phyloP scores from a whole-genome alignment of 2,888 invertebrate species.

The Rhamnusium bicolor region DNA sequence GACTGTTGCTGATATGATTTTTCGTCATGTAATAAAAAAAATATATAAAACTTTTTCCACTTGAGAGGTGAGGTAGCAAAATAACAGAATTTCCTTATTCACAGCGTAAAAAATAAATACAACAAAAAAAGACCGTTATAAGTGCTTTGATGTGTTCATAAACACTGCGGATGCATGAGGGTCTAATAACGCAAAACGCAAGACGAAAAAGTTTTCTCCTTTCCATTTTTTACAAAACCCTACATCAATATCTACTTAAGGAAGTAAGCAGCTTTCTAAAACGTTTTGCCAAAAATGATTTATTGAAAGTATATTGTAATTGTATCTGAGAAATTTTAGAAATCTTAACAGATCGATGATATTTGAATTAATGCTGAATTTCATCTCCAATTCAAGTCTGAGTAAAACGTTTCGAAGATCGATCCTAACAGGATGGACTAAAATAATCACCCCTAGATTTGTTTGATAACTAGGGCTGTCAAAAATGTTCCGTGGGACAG shows the following conservation, averaged over 20 bases:
- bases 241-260: slow-evolving; percentile 13
- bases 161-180: not conserved
- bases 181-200: not conserved
- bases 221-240: not conserved
- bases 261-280: slow-evolving; percentile 1
- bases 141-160: not conserved
- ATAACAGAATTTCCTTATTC: no score
- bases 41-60: no score
- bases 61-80: no score
- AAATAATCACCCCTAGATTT: no score
- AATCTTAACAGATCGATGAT: not conserved
- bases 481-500: no score
- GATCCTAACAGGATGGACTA: no score
- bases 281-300: slow-evolving; percentile 16
- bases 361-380: not conserved
- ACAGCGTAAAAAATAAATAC: not conserved
- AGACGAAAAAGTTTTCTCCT: not conserved
- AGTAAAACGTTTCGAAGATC: not conserved
- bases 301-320: not conserved
- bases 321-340: not conserved
- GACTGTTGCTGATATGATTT: no score
- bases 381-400: not conserved
- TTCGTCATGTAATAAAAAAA: no score
- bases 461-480: no score
- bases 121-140: not conserved